A percentile compares a stretch with the other conserved stretches of the same genome.
Conservation (phyloP, 2,888 invertebrate genomes). For the Drosophila prostipennis region DNA sequence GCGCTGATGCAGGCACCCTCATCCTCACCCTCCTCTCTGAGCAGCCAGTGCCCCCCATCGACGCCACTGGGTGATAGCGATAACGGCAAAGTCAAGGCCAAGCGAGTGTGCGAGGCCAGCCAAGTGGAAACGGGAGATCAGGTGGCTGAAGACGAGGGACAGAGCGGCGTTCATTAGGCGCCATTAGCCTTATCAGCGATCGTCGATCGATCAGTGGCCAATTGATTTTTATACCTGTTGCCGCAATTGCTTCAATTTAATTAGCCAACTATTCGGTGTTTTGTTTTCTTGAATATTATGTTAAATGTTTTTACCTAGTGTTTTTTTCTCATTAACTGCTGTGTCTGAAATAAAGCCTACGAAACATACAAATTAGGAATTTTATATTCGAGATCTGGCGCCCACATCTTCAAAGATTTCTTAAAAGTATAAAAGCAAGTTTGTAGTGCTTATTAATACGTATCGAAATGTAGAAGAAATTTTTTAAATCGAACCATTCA, state of each 20-base stretch:
- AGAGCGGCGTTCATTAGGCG: conserved; percentile 5
- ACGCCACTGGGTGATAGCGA: conserved; percentile 27
- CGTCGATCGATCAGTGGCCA: conserved; percentile 21
- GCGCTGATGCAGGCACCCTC: conserved; percentile 19
- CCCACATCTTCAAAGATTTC: too few relatives aligned
- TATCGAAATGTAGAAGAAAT: too few relatives aligned
- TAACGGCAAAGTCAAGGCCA: conserved; percentile 28
- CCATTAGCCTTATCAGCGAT: conserved; percentile 24
- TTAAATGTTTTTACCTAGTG: conserved; percentile 2
- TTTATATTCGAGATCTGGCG: too few relatives aligned
- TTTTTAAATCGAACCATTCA: too few relatives aligned
- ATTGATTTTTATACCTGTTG: conserved; percentile 22
- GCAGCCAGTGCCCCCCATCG: conserved; percentile 12
- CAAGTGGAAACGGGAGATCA: conserved; percentile 16
- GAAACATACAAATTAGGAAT: background rate
- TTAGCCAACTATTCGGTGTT: conserved; percentile 1
- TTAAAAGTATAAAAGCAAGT: too few relatives aligned
- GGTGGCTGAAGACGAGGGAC: conserved; percentile 6
- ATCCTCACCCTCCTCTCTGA: background rate
- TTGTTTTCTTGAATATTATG: conserved; percentile 1
- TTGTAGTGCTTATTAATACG: too few relatives aligned
- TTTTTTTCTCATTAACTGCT: background rate
- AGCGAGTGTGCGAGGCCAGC: conserved; percentile 6
- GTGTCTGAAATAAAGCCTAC: background rate
- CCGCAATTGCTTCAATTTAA: conserved; percentile 4